These are phyloP conservation scores for Cerceris rybyensis DNA, from an alignment of 2,888 invertebrate species.

Conservation along the genomic window DNA sequence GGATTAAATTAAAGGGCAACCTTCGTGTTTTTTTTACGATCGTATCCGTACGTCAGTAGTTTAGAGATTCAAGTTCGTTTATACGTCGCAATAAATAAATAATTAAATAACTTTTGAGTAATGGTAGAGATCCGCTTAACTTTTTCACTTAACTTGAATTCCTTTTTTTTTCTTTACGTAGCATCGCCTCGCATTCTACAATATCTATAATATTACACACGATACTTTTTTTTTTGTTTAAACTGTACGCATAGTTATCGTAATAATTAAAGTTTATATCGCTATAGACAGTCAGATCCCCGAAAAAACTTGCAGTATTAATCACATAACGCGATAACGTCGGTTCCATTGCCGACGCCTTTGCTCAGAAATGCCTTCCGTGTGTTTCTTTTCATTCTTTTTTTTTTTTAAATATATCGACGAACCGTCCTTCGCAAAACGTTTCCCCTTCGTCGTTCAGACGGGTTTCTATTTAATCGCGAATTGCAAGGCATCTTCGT, in stretches of 20 bases:
- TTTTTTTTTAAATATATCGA: neutral
- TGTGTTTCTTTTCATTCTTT: neutral
- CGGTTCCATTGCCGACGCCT: constrained; percentile 39
- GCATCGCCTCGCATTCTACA: constrained; percentile 75
- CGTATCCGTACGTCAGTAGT: constrained; percentile 68
- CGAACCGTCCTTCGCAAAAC: constrained; percentile 42
- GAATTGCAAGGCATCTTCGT: constrained; percentile 58
- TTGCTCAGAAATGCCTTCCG: constrained; percentile 40
- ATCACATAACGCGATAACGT: constrained; percentile 53
- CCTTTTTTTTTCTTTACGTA: constrained; percentile 67
- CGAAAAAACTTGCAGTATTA: constrained; percentile 50
- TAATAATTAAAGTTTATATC: constrained; percentile 79
- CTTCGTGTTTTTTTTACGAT: constrained; percentile 64
- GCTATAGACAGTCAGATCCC: constrained; percentile 77
- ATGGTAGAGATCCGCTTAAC: constrained; percentile 74
- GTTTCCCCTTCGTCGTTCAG: constrained; percentile 3
- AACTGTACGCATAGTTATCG: constrained; percentile 79
- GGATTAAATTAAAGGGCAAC: constrained; percentile 75
- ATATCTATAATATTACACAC: constrained; percentile 81
- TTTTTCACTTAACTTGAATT: constrained; percentile 68
- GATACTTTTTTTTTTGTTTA: constrained; percentile 72
- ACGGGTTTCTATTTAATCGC: constrained; percentile 32
- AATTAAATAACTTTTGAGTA: constrained; percentile 79
- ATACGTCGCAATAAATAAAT: constrained; percentile 81
- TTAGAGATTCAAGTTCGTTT: constrained; percentile 77